phyloP scores from a whole-genome alignment of 2,888 invertebrate genomes.

The Yponomeuta evonymella region DNA sequence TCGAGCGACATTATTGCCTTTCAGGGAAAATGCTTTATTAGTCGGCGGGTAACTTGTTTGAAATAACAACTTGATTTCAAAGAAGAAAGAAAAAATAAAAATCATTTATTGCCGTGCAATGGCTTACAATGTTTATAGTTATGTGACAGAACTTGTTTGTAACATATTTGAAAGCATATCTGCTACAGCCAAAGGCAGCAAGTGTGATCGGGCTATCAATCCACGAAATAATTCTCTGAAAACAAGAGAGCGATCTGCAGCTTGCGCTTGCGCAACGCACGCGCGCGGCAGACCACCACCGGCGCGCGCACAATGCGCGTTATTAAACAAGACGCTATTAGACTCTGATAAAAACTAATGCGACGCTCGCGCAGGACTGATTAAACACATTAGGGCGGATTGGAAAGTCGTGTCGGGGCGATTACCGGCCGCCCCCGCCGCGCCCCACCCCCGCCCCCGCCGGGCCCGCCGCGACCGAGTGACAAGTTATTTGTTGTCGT shows the following conservation, averaged over 20 bases:
- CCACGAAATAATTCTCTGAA: neutral
- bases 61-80: neutral
- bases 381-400: constrained; percentile 20
- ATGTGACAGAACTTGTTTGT: neutral
- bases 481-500: constrained; percentile 3
- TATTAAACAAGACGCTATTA: constrained; percentile 13
- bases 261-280: neutral
- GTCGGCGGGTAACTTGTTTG: neutral
- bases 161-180: neutral
- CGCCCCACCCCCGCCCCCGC: constrained; percentile 1
- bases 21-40: neutral
- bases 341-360: constrained; percentile 13
- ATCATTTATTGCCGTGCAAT: too few species aligned
- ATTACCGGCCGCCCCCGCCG: constrained; percentile 14
- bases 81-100: too few species aligned
- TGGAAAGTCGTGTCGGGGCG: constrained; percentile 24
- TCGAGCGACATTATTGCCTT: neutral
- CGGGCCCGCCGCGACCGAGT: neutral
- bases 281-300: constrained; percentile 15
- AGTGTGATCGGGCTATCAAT: neutral
- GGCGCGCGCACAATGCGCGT: constrained; percentile 8
- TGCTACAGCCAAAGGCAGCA: neutral
- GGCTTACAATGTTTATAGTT: too few species aligned
- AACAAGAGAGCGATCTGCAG: neutral
- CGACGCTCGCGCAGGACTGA: constrained; percentile 17